phyloP scores from a whole-genome alignment of 2,797 vertebrate species.

The Dendrocincla tyrannina region DNA sequence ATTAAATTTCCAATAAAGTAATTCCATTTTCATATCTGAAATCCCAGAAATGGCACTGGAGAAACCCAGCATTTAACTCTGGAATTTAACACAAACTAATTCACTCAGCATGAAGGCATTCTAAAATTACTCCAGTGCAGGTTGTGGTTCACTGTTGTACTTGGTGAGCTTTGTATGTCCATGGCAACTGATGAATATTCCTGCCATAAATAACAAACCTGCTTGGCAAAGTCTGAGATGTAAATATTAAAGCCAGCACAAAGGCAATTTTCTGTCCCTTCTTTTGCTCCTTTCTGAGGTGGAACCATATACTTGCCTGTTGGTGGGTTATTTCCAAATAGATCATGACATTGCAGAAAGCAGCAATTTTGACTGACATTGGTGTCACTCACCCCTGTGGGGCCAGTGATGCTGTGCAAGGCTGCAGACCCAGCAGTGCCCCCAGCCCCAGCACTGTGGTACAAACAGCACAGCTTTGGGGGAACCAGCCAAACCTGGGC shows the following conservation, averaged over 20 bases:
- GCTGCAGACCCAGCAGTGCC: fast-evolving
- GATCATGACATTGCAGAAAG: not conserved
- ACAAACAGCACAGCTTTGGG: not conserved
- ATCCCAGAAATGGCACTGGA: slow-evolving; percentile 10
- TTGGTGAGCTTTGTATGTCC: slow-evolving; percentile 46
- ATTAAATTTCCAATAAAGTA: slow-evolving; percentile 49
- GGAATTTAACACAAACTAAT: slow-evolving; percentile 42
- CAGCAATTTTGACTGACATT: not conserved
- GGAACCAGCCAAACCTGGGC: not conserved
- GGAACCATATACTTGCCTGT: not conserved
- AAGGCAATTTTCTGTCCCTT: slow-evolving; percentile 25
- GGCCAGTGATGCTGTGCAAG: fast-evolving
- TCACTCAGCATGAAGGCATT: slow-evolving; percentile 2
- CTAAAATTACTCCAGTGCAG: slow-evolving; percentile 11
- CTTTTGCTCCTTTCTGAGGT: not conserved
- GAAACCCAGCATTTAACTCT: slow-evolving; percentile 41
- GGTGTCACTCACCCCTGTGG: not conserved
- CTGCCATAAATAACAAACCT: slow-evolving; percentile 62
- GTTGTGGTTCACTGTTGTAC: slow-evolving; percentile 13
- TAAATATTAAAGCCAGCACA: slow-evolving; percentile 46
- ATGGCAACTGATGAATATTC: slow-evolving; percentile 64
- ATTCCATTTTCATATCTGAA: slow-evolving; percentile 43
- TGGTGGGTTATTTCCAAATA: not conserved
- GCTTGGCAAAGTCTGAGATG: slow-evolving; percentile 23
- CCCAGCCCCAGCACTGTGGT: fast-evolving